Percentiles rank a stretch among this genome's conserved stretches.
phyloP scores from a whole-genome alignment of 2,113 vertebrate genomes.

The Phocoena sinus region DNA sequence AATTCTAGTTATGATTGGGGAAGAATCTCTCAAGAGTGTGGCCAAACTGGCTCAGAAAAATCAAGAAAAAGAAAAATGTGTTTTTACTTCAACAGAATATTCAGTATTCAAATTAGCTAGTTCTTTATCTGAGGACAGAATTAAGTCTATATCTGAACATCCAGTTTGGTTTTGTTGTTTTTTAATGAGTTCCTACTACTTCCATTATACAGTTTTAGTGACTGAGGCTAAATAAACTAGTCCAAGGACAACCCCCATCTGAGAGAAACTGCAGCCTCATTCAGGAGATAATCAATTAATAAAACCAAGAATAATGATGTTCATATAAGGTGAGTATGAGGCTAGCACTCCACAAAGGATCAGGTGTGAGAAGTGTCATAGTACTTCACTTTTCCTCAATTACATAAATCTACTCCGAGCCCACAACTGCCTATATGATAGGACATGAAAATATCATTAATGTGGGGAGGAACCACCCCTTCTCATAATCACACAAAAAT shows the following conservation, averaged over 20 bases:
- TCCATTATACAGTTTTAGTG: background rate
- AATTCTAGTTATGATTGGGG: background rate
- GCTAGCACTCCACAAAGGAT: background rate
- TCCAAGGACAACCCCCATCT: background rate
- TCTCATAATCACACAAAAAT: background rate
- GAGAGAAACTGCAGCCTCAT: background rate
- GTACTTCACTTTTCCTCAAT: background rate
- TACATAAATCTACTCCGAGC: background rate
- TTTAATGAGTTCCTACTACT: background rate
- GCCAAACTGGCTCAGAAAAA: background rate
- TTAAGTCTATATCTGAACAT: background rate
- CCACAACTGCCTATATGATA: background rate
- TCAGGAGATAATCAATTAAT: background rate
- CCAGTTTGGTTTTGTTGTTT: background rate
- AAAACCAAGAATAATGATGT: background rate
- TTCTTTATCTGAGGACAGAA: background rate
- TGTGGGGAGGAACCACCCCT: background rate
- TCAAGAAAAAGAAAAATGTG: background rate
- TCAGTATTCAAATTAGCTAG: background rate
- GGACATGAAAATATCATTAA: background rate
- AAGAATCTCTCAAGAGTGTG: background rate
- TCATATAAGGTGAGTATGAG: background rate
- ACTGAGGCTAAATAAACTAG: background rate
- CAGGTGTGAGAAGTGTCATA: background rate
- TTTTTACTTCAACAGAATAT: background rate